A percentile compares a stretch with the other conserved stretches of the same genome.
Evolutionary conservation across 2,797 vertebrate species (phyloP).

Genomic region (Prionace glauca): DNA sequence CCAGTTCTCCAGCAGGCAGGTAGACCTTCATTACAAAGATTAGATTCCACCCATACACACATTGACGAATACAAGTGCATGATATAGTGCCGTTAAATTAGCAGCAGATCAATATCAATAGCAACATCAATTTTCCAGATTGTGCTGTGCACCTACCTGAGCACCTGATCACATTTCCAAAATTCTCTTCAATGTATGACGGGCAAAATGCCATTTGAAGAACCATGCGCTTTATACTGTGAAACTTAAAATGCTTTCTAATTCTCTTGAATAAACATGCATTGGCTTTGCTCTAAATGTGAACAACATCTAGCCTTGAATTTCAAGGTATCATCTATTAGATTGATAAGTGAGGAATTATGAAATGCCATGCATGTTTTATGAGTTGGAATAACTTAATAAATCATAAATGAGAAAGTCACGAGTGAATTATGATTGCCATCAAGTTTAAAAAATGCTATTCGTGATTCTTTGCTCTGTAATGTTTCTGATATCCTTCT

Average conservation of each 20-base stretch:
- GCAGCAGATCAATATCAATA: not conserved
- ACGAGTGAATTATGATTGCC: not conserved
- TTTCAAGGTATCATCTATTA: not conserved
- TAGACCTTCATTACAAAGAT: not conserved
- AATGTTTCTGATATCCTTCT: not conserved
- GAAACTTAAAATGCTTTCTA: not conserved
- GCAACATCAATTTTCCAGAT: not conserved
- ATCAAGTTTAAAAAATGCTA: not conserved
- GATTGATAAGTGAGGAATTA: not conserved
- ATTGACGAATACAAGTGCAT: not conserved
- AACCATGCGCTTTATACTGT: too few relatives aligned
- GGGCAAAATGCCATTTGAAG: not conserved
- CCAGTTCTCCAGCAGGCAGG: not conserved
- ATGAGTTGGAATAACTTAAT: constrained; percentile 24
- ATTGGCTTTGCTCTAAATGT: not conserved
- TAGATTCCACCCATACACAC: not conserved
- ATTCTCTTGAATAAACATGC: not conserved
- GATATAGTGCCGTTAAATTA: too few relatives aligned
- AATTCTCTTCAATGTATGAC: not conserved
- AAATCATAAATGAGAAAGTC: not conserved
- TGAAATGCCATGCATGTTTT: not conserved
- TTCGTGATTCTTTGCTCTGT: not conserved
- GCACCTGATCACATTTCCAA: not conserved
- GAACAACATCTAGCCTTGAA: not conserved
- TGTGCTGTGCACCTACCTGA: not conserved